Evolutionary conservation across 2,113 vertebrate genomes (phyloP), one percentile per base, ranked within the genome.

Genomic region (Eolophus roseicapilla): DNA sequence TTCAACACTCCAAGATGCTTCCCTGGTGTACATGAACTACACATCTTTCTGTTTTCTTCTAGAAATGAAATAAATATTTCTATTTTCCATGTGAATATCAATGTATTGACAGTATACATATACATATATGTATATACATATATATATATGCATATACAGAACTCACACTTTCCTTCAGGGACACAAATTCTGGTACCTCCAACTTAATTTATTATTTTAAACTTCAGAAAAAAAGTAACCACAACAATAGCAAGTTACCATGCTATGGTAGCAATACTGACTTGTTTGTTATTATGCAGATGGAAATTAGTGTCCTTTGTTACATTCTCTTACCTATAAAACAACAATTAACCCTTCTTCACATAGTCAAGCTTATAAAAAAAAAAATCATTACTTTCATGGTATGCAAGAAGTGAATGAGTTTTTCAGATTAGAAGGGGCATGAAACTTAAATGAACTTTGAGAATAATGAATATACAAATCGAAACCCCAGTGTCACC

Each of bases 31-130:
- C 19, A n/a, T 2, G n/a, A 89, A 81, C 27, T 12, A 71, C 16
- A 27, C 4, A 60, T 5, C 25, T 79, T 63, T 55, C 28, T 73
- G 16, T 33, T 85, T 64, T 49, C 44, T 41, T 60, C 29, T 28
- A 60, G 55, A 24, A 80, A 67, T 55, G 1, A 89, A 75, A 83
- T 15, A 81, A 70, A n/a, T 47, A 6, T 41, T 86, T 82, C 33
- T 1, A 64, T 55, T 76, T 73, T 73, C 49, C n/a, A 35, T 17
- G 4, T 6, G 11, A 91, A 74, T 50, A 7, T 43, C 81, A 63
- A 55, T n/a, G 18, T 44, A 27, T 25, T 2, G 0, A 27, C n/a
- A 35, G 4, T n/a, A 23, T 59, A 59, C n/a, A n/a, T n/a, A 14
- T 59, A 59, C 24, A 21, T 59, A 35, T 59, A 35, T 59, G 15